These are phyloP conservation scores for Drosophila mimetica DNA, from an alignment of 2,888 invertebrate species.

Conservation along the genomic window DNA sequence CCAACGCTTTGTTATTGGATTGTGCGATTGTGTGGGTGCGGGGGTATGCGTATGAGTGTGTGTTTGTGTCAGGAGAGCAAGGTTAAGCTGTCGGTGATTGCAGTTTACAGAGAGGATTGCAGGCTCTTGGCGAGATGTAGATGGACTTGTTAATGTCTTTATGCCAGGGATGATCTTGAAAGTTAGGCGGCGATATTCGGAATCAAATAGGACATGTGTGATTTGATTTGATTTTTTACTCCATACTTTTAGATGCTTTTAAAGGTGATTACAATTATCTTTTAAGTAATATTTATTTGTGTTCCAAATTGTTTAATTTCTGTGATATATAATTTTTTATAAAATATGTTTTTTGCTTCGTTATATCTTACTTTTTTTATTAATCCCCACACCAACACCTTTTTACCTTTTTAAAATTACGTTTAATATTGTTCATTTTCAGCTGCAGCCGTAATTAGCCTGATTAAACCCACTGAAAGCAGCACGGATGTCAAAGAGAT, in stretches of 20 bases:
- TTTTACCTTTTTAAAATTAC: too few relatives aligned
- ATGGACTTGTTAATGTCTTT: background rate
- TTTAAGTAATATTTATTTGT: too few relatives aligned
- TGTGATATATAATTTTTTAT: too few relatives aligned
- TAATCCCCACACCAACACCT: too few relatives aligned
- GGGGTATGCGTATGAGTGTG: background rate
- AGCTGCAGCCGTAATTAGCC: conserved; percentile 50
- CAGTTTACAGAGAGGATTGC: conserved; percentile 46
- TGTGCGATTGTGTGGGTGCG: conserved; percentile 32
- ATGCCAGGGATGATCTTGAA: conserved; percentile 4
- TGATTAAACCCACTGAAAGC: conserved; percentile 23
- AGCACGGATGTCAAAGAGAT: conserved; percentile 11
- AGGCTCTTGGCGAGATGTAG: conserved; percentile 33
- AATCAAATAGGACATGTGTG: background rate
- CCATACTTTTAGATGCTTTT: too few relatives aligned
- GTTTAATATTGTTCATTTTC: conserved; percentile 17
- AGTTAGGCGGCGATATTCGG: background rate
- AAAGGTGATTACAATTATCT: too few relatives aligned
- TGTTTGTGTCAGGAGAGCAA: conserved; percentile 50
- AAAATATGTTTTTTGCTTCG: too few relatives aligned
- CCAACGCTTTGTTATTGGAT: conserved; percentile 52
- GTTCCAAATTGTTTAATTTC: too few relatives aligned
- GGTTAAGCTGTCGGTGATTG: conserved; percentile 62
- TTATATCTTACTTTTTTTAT: too few relatives aligned
- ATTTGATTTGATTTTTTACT: too few relatives aligned